Evolutionary conservation across 1,140 invertebrate genomes (phyloP).

Genomic region (Ctenoplectra terminalis): DNA sequence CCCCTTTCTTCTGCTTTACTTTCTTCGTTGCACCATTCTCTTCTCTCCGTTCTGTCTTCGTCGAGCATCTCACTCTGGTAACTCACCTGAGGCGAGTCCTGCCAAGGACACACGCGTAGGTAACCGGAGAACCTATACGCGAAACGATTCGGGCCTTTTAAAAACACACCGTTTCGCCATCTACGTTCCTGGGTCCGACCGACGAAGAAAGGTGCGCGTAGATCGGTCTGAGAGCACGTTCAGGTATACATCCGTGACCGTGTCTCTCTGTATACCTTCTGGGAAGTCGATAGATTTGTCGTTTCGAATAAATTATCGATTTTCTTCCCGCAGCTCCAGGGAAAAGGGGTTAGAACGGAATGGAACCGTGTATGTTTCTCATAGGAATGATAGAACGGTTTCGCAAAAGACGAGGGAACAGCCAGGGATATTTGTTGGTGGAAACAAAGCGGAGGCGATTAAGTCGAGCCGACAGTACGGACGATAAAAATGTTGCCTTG

Average conservation of each 20-base stretch:
- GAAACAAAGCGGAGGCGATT: conserved; percentile 38
- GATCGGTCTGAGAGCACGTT: conserved; percentile 42
- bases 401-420: not conserved
- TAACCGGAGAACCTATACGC: conserved; percentile 77
- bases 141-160: conserved; percentile 78
- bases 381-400: not conserved
- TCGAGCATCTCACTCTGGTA: conserved; percentile 45
- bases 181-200: conserved; percentile 61
- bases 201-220: conserved; percentile 36
- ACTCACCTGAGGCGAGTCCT: conserved; percentile 64
- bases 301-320: not conserved
- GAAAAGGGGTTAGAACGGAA: not conserved
- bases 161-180: conserved; percentile 72
- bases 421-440: not conserved
- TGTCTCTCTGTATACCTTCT: conserved; percentile 12
- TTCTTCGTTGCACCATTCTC: not conserved
- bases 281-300: not conserved
- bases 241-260: conserved; percentile 17
- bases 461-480: conserved; percentile 38
- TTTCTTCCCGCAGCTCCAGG: too few relatives aligned
- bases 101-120: conserved; percentile 79
- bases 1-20: conserved; percentile 26
- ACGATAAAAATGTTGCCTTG: conserved; percentile 64
- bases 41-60: not conserved
- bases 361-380: not conserved